Conservation (phyloP, 2,113 vertebrate species). For the Phycodurus eques region DNA sequence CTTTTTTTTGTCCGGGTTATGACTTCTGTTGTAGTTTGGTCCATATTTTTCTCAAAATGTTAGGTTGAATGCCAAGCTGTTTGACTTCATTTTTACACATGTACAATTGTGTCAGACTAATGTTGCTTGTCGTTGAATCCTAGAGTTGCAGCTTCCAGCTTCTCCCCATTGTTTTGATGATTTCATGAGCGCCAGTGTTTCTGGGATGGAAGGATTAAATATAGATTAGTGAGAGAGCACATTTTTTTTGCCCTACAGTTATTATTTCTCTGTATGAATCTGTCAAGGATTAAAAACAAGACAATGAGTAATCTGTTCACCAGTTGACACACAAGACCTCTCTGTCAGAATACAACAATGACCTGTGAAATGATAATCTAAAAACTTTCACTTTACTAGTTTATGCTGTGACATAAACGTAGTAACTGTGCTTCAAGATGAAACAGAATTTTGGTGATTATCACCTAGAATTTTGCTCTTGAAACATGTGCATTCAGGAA, state of each 20-base stretch:
- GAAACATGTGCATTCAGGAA: not conserved
- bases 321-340: conserved; percentile 48
- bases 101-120: conserved; percentile 1
- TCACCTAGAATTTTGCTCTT: no score
- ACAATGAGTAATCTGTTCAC: conserved; percentile 54
- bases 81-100: not conserved
- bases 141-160: not conserved
- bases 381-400: not conserved
- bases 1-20: not conserved
- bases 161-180: conserved; percentile 39
- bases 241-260: conserved; percentile 44
- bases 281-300: conserved; percentile 61
- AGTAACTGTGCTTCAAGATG: not conserved
- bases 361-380: not conserved
- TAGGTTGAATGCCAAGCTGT: not conserved
- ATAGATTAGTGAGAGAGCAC: conserved; percentile 61
- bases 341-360: not conserved
- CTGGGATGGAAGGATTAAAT: conserved; percentile 54
- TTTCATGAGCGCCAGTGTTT: conserved; percentile 31
- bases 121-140: not conserved
- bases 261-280: conserved; percentile 58
- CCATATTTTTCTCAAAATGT: not conserved
- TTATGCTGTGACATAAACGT: not conserved
- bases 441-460: not conserved
- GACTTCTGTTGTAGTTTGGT: not conserved